phyloP scores from a whole-genome alignment of 1,140 invertebrate species.

The Mamestra configurata region DNA sequence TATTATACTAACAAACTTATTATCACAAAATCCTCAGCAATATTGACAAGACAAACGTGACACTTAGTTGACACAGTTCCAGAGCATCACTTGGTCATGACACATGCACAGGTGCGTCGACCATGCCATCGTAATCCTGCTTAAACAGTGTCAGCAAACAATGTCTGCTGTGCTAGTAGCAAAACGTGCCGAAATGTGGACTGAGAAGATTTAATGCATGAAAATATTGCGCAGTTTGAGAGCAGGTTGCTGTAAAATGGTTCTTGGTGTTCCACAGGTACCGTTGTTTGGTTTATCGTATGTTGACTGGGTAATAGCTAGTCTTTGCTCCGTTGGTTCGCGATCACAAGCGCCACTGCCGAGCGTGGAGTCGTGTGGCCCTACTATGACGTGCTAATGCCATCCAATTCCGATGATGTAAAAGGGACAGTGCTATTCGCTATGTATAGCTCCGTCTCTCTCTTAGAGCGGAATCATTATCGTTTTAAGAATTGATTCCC shows the following conservation, averaged over 20 bases:
- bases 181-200: constrained; percentile 21
- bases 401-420: too few relatives aligned
- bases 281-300: not conserved
- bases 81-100: constrained; percentile 10
- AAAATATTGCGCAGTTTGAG: constrained; percentile 12
- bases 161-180: not conserved
- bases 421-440: too few relatives aligned
- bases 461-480: too few relatives aligned
- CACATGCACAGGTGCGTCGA: not conserved
- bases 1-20: not conserved
- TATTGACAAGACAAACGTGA: not conserved
- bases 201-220: constrained; percentile 19
- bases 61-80: constrained; percentile 1
- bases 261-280: not conserved
- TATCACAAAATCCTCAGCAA: not conserved
- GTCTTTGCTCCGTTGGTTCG: too few relatives aligned
- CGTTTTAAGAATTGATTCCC: too few relatives aligned
- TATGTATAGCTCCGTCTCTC: too few relatives aligned
- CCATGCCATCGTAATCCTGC: not conserved
- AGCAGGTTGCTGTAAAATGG: not conserved
- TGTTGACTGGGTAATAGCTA: not conserved
- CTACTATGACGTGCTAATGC: too few relatives aligned
- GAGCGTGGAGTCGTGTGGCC: too few relatives aligned
- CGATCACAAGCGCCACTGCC: too few relatives aligned
- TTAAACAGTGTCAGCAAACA: not conserved